phyloP scores from a whole-genome alignment of 2,797 vertebrate genomes.

The Lacerta viridis region DNA sequence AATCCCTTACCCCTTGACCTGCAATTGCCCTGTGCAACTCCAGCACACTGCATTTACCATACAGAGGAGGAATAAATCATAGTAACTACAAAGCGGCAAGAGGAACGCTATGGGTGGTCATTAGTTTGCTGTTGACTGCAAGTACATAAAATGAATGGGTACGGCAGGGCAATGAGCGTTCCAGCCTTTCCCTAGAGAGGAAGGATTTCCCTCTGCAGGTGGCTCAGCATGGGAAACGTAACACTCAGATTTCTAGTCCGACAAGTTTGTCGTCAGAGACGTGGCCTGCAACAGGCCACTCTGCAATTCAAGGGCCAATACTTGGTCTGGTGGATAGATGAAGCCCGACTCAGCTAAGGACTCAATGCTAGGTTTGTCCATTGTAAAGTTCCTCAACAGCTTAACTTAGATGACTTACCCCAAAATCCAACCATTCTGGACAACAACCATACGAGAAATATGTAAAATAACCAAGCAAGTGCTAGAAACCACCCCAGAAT shows the following conservation, averaged over 20 bases:
- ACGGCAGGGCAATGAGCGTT: not conserved
- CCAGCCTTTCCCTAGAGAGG: not conserved
- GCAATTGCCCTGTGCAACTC: not conserved
- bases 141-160: not conserved
- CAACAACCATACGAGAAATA: too few species aligned
- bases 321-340: too few species aligned
- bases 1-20: too few species aligned
- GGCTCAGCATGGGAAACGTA: not conserved
- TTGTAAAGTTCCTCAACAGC: not conserved
- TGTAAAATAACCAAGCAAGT: too few species aligned
- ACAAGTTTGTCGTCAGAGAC: not conserved
- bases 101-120: not conserved
- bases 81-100: not conserved
- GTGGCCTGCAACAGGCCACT: not conserved
- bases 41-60: not conserved
- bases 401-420: not conserved
- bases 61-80: not conserved
- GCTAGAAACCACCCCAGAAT: too few species aligned
- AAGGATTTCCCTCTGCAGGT: not conserved
- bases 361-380: too few species aligned
- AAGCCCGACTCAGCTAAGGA: not conserved
- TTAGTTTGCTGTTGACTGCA: not conserved
- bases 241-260: slow-evolving; percentile 3
- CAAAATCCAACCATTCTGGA: too few species aligned
- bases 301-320: not conserved